Percentiles rank a stretch among this genome's conserved stretches.
phyloP scores from a whole-genome alignment of 2,888 invertebrate genomes.

The Aricia artaxerxes region DNA sequence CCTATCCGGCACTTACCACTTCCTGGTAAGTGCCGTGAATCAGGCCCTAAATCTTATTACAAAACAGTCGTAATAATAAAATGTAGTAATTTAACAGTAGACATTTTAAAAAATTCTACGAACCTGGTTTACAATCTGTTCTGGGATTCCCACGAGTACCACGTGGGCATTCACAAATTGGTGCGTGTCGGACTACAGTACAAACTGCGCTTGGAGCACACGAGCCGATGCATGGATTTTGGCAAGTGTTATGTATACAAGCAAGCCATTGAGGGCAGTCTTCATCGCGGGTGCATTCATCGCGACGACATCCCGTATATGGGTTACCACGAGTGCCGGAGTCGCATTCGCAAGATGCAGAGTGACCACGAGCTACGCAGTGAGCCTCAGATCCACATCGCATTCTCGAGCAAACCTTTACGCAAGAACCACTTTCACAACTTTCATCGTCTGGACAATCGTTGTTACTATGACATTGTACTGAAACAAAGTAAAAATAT shows the following conservation, averaged over 20 bases:
- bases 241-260: slow-evolving; percentile 88
- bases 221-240: slow-evolving; percentile 91
- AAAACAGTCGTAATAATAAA: background rate
- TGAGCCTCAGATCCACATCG: slow-evolving; percentile 91
- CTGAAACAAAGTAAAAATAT: slow-evolving; percentile 60
- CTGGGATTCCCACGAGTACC: slow-evolving; percentile 90
- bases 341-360: slow-evolving; percentile 88
- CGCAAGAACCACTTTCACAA: slow-evolving; percentile 90
- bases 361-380: slow-evolving; percentile 89
- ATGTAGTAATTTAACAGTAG: background rate
- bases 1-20: no score
- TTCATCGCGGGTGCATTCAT: slow-evolving; percentile 87
- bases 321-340: slow-evolving; percentile 89
- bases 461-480: slow-evolving; percentile 91
- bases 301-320: slow-evolving; percentile 86
- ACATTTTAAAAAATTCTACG: slow-evolving; percentile 32
- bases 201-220: slow-evolving; percentile 90
- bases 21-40: no score
- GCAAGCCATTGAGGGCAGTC: slow-evolving; percentile 90
- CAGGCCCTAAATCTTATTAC: background rate
- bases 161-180: slow-evolving; percentile 90
- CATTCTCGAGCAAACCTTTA: slow-evolving; percentile 88
- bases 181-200: slow-evolving; percentile 86
- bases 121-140: slow-evolving; percentile 82
- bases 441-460: slow-evolving; percentile 91